Evolutionary conservation across 2,113 vertebrate species (phyloP), one percentile per base, ranked within the genome.

Genomic region (Myotis davidii): DNA sequence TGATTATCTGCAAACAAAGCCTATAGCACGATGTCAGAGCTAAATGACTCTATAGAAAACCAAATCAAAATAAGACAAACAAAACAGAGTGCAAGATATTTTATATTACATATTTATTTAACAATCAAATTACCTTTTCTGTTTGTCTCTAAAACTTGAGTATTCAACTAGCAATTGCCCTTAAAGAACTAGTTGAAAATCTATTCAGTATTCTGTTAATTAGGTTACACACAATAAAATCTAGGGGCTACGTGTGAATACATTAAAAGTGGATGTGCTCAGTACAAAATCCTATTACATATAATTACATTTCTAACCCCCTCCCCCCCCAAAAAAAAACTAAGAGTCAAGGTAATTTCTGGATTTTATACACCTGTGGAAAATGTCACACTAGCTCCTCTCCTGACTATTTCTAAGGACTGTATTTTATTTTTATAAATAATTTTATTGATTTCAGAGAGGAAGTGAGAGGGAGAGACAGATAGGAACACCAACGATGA

Each of bases 141-240:
- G 6, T 56, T 72, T 88, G 45, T 65, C 34, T 56, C 70, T 81
- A 82, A 83, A 88, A 88, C 54, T 56, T 73, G 9, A 82, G 69
- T 74, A 88, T 82, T 76, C 50, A 91, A 65, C 42, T 65, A 76
- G 21, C 34, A 96, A 78, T 88, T 83, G 21, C 6, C 48, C 12
- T 93, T 87, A 64, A 61, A 79, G 13, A 52, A 89, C 72, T 85
- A 81, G 67, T 20, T 34, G 13, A 86, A 96, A 90, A 89, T 73
- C 42, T 76, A 56, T 48, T 93, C 34, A 54, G 39, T 81, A 94
- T 52, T 83, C 76, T 34, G 27, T 86, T 91, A 96, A 88, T 88
- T 96, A 92, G 13, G 59, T 86, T 76, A 86, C 52, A 84, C 39
- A 78, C n/a, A 84, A 72, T 90, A 64, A 95, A 95, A 74, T 79